A percentile compares a stretch with the other conserved stretches of the same genome.
Conservation (phyloP, 2,113 vertebrate genomes). For the Triplophysa dalaica region DNA sequence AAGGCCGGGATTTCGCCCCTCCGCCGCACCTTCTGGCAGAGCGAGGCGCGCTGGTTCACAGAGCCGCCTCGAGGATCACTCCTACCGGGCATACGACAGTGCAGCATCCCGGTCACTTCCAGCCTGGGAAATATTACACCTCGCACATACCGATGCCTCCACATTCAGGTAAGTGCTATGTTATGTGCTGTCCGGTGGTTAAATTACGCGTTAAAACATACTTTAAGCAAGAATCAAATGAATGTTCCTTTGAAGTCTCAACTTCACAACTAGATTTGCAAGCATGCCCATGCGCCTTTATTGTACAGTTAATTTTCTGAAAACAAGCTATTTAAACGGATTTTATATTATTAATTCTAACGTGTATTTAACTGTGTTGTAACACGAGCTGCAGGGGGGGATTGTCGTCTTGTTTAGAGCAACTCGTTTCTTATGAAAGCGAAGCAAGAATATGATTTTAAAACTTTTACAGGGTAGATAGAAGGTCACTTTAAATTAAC, state of each 20-base stretch:
- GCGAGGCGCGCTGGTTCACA: slow-evolving; percentile 85
- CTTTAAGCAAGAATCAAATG: slow-evolving; percentile 4
- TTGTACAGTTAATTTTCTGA: slow-evolving; percentile 43
- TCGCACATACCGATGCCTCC: slow-evolving; percentile 90
- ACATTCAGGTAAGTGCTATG: slow-evolving; percentile 81
- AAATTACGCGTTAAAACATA: slow-evolving; percentile 13
- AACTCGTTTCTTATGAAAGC: slow-evolving; percentile 5
- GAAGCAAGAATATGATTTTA: neutral
- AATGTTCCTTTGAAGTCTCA: neutral
- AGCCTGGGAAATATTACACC: slow-evolving; percentile 90
- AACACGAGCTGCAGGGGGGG: slow-evolving; percentile 29
- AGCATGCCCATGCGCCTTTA: neutral
- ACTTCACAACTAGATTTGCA: neutral
- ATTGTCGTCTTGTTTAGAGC: slow-evolving; percentile 10
- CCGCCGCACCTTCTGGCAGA: slow-evolving; percentile 91
- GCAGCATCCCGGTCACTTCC: slow-evolving; percentile 88
- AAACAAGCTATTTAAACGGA: slow-evolving; percentile 52
- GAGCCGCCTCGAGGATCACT: slow-evolving; percentile 82
- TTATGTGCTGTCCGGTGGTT: neutral
- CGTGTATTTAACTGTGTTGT: slow-evolving; percentile 59
- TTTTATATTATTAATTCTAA: slow-evolving; percentile 14
- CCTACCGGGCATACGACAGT: slow-evolving; percentile 80
- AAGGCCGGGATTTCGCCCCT: slow-evolving; percentile 92
- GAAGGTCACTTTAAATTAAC: neutral
- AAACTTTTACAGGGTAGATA: neutral